Evolutionary conservation across 2,888 invertebrate species (phyloP), one percentile per base, ranked within the genome.

Genomic region (Meteorus cinctellus): DNA sequence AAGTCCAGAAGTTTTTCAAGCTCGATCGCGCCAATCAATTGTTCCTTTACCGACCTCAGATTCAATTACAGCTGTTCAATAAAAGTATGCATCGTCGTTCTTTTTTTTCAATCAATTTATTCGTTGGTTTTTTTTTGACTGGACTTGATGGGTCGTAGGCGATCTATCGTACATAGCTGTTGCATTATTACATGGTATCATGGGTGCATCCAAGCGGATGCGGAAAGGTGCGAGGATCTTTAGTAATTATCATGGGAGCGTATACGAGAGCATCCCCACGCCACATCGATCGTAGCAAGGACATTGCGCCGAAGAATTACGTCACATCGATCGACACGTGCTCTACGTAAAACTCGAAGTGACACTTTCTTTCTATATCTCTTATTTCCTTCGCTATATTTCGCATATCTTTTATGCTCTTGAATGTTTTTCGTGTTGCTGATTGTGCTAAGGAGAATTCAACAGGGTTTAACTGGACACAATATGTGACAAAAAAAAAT

Each of bases 221-320:
- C 66, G 66, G 66, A 66, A 66, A 66, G 41, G 41, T 16, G 41
- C 66, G 41, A 66, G 66, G 69, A 70, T 70, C 69, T 55, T 72
- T 67, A 67, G 51, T 72, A 67, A 72, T 68, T 59, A 72, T 72
- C 66, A 66, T 72, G 68, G 66, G 66, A 72, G 72, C 48, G 62
- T 45, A 59, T 62, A 66, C 71, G 75, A 55, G 24, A 55, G 55
- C 55, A 55, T 55, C 55, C 55, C 55, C 55, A 55, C 24, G 55
- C 19, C 55, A 55, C 77, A 78, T 77, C 77, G 77, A 73, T 73
- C 74, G 79, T 72, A 55, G 74, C 75, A 76, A 71, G 76, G 72
- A 76, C 75, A 72, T 80, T 80, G 74, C 76, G 76, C 78, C 78
- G 78, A 72, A 59, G 74, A 78, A 78, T 78, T 77, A 78, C 78